A percentile compares a stretch with the other conserved stretches of the same genome.
These are phyloP conservation scores for Gobio gobio DNA, from an alignment of 2,113 vertebrate species.

Conservation along the genomic window DNA sequence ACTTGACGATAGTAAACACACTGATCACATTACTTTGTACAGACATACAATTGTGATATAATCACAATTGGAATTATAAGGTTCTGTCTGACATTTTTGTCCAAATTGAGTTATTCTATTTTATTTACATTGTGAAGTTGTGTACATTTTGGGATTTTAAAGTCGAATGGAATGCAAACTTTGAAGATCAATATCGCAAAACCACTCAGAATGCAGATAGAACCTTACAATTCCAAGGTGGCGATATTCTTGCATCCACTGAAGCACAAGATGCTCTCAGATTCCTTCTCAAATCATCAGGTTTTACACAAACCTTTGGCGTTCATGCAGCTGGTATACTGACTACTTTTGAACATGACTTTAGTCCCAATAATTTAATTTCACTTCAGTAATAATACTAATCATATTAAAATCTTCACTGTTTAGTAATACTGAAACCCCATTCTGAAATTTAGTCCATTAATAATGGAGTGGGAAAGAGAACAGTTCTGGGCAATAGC, in stretches of 20 bases:
- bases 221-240: no score
- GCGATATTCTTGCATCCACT: background rate
- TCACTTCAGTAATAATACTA: background rate
- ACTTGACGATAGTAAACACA: no score
- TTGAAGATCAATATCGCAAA: no score
- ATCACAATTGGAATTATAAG: no score
- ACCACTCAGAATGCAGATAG: no score
- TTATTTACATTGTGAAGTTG: no score
- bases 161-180: no score
- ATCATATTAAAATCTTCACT: background rate
- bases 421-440: background rate
- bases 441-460: background rate
- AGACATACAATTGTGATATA: no score
- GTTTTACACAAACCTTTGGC: background rate
- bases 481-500: background rate
- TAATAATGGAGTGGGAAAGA: conserved; percentile 19
- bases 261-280: background rate
- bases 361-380: background rate
- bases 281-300: background rate
- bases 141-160: no score
- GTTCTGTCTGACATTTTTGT: no score
- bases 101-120: no score
- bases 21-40: no score
- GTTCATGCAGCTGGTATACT: background rate
- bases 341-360: background rate